Base-by-base conservation (phyloP, 2,888 invertebrate species). In the Anaspis maculata region DNA sequence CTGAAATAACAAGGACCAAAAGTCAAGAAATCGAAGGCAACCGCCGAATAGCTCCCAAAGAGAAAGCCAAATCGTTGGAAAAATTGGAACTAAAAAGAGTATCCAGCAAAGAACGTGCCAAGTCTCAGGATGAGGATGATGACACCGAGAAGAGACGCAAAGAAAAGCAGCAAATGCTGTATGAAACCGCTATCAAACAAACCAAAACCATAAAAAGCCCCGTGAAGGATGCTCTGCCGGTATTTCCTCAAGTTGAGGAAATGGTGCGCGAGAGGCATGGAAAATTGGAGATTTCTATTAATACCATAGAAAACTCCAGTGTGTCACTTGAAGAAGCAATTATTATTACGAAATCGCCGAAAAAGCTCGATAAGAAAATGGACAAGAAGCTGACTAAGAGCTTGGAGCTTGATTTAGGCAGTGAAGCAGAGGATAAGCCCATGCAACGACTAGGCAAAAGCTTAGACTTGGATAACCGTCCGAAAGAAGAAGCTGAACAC, bases 181-280 rank as follows among this genome's bases (percentile, higher is more conserved):
- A 83, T 48, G 82, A 83, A 65, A 79, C 78, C 3, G 82, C 82
- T 2, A 74, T 83, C 54, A 80, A 82, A 56, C 82, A 82, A 62
- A 80, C 81, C 0, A 80, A 81, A 50, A 81, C 80, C 0, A 67
- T 82, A 44, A 73, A 82, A 16, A 82, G 82, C 58, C 83, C 83
- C 1, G 80, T 82, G 0, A 81, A 80, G 56, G 82, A 82, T 55
- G 72, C 76, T 1, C 52, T 82, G 49, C 82, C 82, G 1, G 73
- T 78, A 2, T 82, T 82, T 54, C 82, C 82, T 7, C 74, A 77
- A 24, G 79, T 79, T 1, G 82, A 82, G 59, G 82, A 83, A 56
- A 80, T 79, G 59, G 82, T 82, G 15, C 56, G 79, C 4, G 82
- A 82, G 0, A 76, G 80, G 1, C 80, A 80, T 53, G 83, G 82